Percentiles rank a stretch among this genome's conserved stretches.
Evolutionary conservation across 2,888 invertebrate genomes (phyloP).

Genomic region (Abrostola tripartita): DNA sequence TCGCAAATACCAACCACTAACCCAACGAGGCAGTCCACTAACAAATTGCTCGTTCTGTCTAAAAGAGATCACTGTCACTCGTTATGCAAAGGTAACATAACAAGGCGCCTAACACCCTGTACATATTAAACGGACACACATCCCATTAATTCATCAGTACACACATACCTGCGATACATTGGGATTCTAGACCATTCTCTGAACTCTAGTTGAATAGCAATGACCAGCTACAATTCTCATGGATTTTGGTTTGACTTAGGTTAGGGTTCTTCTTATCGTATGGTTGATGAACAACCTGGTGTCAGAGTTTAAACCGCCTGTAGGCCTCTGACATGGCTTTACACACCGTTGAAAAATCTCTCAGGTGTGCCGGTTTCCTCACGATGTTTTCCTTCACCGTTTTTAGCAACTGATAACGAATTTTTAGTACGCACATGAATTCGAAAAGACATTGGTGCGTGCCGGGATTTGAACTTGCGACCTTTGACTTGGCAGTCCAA

Average conservation of each 20-base stretch:
- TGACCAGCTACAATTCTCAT: conserved; percentile 27
- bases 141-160: conserved; percentile 53
- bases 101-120: conserved; percentile 16
- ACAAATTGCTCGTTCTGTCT: conserved; percentile 5
- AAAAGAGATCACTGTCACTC: conserved; percentile 32
- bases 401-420: too few species aligned
- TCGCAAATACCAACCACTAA: too few species aligned
- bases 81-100: conserved; percentile 31
- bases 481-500: too few species aligned
- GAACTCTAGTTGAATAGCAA: conserved; percentile 48
- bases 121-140: conserved; percentile 44
- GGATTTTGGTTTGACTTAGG: conserved; percentile 27
- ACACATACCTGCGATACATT: conserved; percentile 35
- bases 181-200: conserved; percentile 36
- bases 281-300: too few species aligned
- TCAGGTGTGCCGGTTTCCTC: too few species aligned
- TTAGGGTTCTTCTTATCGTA: conserved; percentile 29
- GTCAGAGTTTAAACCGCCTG: too few species aligned
- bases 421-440: too few species aligned
- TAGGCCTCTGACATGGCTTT: too few species aligned
- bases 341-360: too few species aligned
- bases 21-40: background rate
- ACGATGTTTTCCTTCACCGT: too few species aligned
- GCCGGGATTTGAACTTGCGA: too few species aligned
- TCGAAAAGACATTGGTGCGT: too few species aligned